phyloP scores from a whole-genome alignment of 2,113 vertebrate genomes.

The Dicaeum eximium region DNA sequence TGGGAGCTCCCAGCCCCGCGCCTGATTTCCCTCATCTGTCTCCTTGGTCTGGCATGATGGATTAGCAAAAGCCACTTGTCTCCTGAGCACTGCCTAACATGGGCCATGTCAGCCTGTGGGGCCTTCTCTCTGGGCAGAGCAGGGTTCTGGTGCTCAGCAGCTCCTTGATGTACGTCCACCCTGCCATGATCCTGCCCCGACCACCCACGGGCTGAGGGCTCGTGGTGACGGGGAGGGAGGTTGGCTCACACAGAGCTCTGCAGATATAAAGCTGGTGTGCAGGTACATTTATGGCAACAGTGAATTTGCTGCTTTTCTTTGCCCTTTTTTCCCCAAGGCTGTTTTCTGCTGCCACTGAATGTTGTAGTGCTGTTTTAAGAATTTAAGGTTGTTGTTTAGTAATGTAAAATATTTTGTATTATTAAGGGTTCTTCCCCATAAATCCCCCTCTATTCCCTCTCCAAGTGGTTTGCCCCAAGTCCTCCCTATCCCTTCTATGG shows the following conservation, averaged over 20 bases:
- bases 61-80: neutral
- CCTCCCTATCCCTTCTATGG: too few species aligned
- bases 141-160: neutral
- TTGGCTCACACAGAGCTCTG: neutral
- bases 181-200: neutral
- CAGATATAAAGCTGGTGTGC: neutral
- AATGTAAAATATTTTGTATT: too few species aligned
- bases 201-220: neutral
- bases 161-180: accelerated
- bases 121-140: neutral
- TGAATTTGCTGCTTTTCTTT: neutral
- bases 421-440: too few species aligned
- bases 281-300: neutral
- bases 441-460: too few species aligned
- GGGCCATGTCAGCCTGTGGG: neutral
- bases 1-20: neutral
- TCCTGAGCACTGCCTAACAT: neutral
- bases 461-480: too few species aligned
- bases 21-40: neutral
- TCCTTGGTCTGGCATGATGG: neutral
- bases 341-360: neutral
- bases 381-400: too few species aligned
- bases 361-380: too few species aligned
- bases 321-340: neutral
- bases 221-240: neutral